Evolutionary conservation across 2,113 vertebrate species (phyloP).

Genomic region (Vidua macroura): DNA sequence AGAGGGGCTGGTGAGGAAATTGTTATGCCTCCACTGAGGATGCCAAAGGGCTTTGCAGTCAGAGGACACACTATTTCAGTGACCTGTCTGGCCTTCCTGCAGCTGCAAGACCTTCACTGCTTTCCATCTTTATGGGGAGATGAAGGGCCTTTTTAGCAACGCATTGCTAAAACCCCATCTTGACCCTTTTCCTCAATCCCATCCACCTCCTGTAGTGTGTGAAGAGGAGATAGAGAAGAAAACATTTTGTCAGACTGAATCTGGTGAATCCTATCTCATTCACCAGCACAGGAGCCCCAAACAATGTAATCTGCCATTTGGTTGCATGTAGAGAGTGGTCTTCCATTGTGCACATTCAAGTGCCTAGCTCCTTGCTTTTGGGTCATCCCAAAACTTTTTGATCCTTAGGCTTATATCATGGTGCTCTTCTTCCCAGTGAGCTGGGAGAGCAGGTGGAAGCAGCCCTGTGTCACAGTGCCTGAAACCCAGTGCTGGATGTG

Average conservation of each 20-base stretch:
- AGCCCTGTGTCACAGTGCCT: not conserved
- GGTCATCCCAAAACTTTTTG: not conserved
- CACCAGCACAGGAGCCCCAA: not conserved
- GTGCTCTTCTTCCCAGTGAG: not conserved
- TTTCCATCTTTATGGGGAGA: not conserved
- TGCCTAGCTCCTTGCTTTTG: not conserved
- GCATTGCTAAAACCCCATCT: not conserved
- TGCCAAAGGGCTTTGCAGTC: not conserved
- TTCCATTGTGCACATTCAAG: fast-evolving
- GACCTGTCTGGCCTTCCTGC: fast-evolving
- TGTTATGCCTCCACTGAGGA: fast-evolving
- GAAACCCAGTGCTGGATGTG: not conserved
- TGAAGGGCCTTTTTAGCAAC: not conserved
- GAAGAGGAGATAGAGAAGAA: not conserved
- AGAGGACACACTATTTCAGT: not conserved
- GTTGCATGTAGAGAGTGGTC: fast-evolving
- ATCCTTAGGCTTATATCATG: not conserved
- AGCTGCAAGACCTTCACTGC: not conserved
- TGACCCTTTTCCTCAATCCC: not conserved
- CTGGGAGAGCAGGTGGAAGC: not conserved
- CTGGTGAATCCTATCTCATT: not conserved
- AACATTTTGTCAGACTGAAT: not conserved
- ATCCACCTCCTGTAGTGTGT: not conserved
- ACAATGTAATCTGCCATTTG: fast-evolving
- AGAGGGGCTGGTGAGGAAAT: not conserved